A percentile compares a stretch with the other conserved stretches of the same genome.
Conservation (phyloP, 2,888 invertebrate genomes). For the Sepioteuthis lessoniana region DNA sequence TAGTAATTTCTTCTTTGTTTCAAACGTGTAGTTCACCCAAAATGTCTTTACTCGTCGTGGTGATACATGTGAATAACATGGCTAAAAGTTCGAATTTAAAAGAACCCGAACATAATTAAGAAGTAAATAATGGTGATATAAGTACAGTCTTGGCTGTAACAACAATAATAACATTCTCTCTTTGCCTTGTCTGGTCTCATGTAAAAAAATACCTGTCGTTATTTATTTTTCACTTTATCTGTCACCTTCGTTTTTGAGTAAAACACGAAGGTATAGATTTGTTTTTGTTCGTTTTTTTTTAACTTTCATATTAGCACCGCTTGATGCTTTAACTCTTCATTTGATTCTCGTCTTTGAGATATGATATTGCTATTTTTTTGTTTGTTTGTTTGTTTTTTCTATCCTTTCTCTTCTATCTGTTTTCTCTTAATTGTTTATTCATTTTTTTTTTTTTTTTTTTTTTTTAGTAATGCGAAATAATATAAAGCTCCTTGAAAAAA, state of each 20-base stretch:
- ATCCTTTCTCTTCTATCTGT: too few relatives aligned
- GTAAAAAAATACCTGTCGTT: not conserved
- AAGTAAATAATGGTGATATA: not conserved
- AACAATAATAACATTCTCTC: not conserved
- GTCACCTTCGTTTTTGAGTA: not conserved
- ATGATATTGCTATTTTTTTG: too few relatives aligned
- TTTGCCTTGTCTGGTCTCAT: not conserved
- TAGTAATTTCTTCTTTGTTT: too few relatives aligned
- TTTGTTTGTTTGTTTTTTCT: too few relatives aligned
- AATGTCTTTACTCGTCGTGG: not conserved
- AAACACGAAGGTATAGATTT: not conserved
- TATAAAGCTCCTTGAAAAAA: too few relatives aligned
- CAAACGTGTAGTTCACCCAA: not conserved
- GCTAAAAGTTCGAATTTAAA: not conserved
- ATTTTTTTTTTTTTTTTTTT: too few relatives aligned
- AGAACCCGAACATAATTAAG: not conserved
- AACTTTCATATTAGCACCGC: not conserved
- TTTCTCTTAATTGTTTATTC: too few relatives aligned
- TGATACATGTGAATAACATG: not conserved
- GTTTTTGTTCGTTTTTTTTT: not conserved
- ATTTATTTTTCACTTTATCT: not conserved
- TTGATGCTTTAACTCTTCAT: too few relatives aligned
- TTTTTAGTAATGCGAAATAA: too few relatives aligned
- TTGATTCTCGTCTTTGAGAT: too few relatives aligned
- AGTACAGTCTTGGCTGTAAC: not conserved